Conservation (phyloP, 2,888 invertebrate genomes). For the Aphodius sticticus region DNA sequence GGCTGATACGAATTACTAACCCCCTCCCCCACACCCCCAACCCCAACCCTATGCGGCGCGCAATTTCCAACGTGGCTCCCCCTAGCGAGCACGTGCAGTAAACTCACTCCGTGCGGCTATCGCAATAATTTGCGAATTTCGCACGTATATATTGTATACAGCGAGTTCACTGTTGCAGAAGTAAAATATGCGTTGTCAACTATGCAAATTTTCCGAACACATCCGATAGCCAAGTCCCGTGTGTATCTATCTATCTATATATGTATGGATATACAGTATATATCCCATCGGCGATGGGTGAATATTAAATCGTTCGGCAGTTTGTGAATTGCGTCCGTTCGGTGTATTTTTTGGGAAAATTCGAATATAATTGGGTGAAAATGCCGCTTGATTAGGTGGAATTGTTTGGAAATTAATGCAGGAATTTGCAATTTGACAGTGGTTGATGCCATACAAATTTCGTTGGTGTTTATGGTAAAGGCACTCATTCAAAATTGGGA, state of each 20-base stretch:
- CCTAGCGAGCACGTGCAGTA: background rate
- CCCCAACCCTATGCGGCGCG: no score
- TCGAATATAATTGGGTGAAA: no score
- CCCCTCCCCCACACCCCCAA: background rate
- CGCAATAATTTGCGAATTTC: background rate
- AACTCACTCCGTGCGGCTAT: background rate
- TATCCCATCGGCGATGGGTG: no score
- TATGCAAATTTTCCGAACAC: background rate
- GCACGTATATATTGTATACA: background rate
- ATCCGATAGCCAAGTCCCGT: background rate
- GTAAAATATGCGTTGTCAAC: background rate
- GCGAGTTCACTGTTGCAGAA: background rate
- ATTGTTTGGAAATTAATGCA: no score
- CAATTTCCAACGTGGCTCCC: background rate
- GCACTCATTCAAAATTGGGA: no score
- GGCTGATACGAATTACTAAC: background rate
- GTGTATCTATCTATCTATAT: background rate
- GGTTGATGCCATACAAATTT: no score
- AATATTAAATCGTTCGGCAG: no score
- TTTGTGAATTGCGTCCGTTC: no score
- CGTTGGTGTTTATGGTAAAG: no score
- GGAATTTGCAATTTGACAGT: no score
- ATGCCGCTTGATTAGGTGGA: no score
- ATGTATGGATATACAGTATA: background rate
- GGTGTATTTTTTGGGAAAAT: no score